Base-by-base conservation (phyloP, 2,888 invertebrate genomes). In the Syritta pipiens region DNA sequence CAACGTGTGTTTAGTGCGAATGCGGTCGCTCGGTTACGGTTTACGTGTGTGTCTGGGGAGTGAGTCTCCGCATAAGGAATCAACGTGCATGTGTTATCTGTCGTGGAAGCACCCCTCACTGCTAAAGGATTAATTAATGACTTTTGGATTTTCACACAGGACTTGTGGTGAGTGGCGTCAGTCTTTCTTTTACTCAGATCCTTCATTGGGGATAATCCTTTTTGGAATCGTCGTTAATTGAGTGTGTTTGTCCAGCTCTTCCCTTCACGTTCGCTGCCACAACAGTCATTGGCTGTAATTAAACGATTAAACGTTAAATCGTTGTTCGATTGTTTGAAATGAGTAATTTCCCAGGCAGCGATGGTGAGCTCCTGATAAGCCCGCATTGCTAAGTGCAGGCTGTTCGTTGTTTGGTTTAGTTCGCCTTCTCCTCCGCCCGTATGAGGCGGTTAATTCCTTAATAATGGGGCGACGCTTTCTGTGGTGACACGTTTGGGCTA, bases 101-200 rank as follows among this genome's bases (percentile, higher is more conserved):
- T n/a, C n/a, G n/a, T n/a, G n/a, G n/a, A n/a, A n/a, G n/a, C n/a
- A n/a, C n/a, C n/a, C n/a, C n/a, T n/a, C 46, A 44, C 59, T 44
- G 44, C 57, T 49, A 57, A 59, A 59, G 74, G 74, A 76, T 76
- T 76, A 76, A 44, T 57, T 37, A 10, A 24, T 24, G 63, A 51
- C 37, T 26, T 69, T 69, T 51, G 71, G 62, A 71, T 69, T 71
- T 71, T 22, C 32, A 17, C 30, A 46, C 19, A 24, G 28, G 12
- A 32, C 30, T n/a, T n/a, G 12, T n/a, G 75, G 69, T 76, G 35
- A 76, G 75, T 76, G 53, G 24, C 32, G 48, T 9, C 35, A 67
- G 7, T 3, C 10, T 1, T 14, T 1, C 14, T 17, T 14, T 9
- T 4, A 12, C 17, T 12, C 37, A 3, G 7, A 17, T 6, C 7